Evolutionary conservation across 2,888 invertebrate genomes (phyloP), one percentile per base, ranked within the genome.

Genomic region (Agrochola lota): DNA sequence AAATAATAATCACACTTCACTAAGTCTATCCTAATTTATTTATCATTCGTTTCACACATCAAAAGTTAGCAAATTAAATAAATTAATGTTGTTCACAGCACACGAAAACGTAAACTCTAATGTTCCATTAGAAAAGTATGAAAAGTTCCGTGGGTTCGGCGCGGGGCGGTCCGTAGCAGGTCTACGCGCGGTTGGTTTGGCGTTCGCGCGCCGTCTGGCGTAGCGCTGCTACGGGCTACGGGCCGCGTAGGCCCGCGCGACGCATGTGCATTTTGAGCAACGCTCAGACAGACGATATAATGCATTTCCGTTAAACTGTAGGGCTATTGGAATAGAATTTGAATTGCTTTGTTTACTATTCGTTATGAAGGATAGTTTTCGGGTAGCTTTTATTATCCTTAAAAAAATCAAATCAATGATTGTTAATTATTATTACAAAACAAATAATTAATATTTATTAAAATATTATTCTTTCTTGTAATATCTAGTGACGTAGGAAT

Each of bases 141-240:
- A 95, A 95, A 96, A 96, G 96, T 96, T 96, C 92, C 93, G 94
- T 88, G 84, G 88, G 85, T 84, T 85, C 79, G 81, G 88, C 90
- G 91, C 88, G 89, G 81, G 89, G 81, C 81, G 85, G 78, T 66
- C 91, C 93, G 94, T 94, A 94, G 94, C 91, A 92, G 93, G 90
- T 90, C 92, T 93, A 93, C 94, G 95, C 90, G 93, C 91, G 93
- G 81, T 87, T 90, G 86, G 86, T 85, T 88, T 92, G 95, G 94
- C 96, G 96, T 91, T 92, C 92, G 92, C 88, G 89, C 95, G 95
- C 96, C 95, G 94, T 95, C 95, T 96, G 95, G 88, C 92, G 94
- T 92, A 93, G 93, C 85, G 88, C 71, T 70, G 77, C 86, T 85
- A 87, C 87, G 85, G 55, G 79, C 85, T 87, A 92, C 94, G 92